Percentiles rank a stretch among this genome's conserved stretches.
Conservation (phyloP, 2,888 invertebrate genomes). For the Mayetiola destructor region DNA sequence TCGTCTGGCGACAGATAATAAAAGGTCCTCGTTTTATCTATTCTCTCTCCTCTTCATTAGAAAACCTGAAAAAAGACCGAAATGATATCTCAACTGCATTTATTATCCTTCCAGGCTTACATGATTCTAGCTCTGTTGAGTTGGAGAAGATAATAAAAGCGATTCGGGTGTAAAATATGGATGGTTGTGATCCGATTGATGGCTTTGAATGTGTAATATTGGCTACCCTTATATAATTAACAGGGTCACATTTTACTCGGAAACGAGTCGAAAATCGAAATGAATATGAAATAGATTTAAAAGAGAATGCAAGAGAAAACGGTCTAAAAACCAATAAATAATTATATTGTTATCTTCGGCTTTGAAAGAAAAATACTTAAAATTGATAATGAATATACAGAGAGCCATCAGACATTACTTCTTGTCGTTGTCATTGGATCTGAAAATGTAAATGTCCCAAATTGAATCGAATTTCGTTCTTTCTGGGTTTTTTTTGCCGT, state of each 20-base stretch:
- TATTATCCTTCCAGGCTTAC: background rate
- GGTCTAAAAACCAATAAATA: constrained; percentile 10
- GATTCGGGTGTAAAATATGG: constrained; percentile 6
- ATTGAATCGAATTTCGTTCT: background rate
- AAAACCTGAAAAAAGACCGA: background rate
- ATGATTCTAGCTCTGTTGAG: background rate
- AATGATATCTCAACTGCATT: constrained; percentile 11
- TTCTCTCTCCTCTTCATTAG: background rate
- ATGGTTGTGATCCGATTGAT: constrained; percentile 1
- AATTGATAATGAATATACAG: constrained; percentile 12
- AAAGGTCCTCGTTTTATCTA: background rate
- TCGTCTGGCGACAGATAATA: background rate
- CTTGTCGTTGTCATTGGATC: background rate
- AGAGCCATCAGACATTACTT: no score
- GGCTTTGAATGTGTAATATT: background rate
- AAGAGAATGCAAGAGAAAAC: background rate
- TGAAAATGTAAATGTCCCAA: background rate
- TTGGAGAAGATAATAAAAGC: constrained; percentile 4
- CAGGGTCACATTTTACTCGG: background rate
- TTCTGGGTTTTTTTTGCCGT: background rate
- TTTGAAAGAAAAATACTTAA: constrained; percentile 9
- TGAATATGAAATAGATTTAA: background rate
- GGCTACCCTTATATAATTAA: constrained; percentile 9
- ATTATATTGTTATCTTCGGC: constrained; percentile 4
- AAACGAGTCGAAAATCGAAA: background rate